Evolutionary conservation across 2,888 invertebrate genomes (phyloP).

Genomic region (Cancer borealis): DNA sequence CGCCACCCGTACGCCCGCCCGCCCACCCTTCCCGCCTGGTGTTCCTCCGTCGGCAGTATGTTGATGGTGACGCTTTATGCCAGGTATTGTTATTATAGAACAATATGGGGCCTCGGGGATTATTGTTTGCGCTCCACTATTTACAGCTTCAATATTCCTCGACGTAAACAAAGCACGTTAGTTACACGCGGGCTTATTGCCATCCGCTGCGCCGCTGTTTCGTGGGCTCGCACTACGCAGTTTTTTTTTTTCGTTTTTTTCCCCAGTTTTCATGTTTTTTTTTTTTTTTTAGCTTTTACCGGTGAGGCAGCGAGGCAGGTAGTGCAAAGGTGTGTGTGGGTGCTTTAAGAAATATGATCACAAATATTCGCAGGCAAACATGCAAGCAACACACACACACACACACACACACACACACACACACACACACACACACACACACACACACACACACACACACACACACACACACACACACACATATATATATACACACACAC

Average conservation of each 20-base stretch:
- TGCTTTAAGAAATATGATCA: not conserved
- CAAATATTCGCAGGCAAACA: not conserved
- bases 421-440: slow-evolving; percentile 20
- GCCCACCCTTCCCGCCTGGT: not conserved
- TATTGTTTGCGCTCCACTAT: slow-evolving; percentile 35
- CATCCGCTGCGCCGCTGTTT: not conserved
- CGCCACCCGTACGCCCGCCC: not conserved
- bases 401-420: not conserved
- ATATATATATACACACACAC: slow-evolving; percentile 5
- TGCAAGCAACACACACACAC: not conserved
- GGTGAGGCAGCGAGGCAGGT: not conserved
- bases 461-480: slow-evolving; percentile 20
- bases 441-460: slow-evolving; percentile 20
- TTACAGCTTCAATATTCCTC: slow-evolving; percentile 31
- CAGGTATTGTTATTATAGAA: slow-evolving; percentile 23
- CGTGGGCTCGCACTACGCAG: not conserved
- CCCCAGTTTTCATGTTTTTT: not conserved
- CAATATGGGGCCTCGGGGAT: not conserved
- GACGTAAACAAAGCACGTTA: slow-evolving; percentile 12
- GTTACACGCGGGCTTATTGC: slow-evolving; percentile 23
- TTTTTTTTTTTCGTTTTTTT: not conserved
- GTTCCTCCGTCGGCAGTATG: not conserved
- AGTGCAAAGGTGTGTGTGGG: not conserved
- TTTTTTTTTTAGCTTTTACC: not conserved
- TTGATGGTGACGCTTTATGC: slow-evolving; percentile 9